Evolutionary conservation across 1,140 invertebrate species (phyloP).

Genomic region (Chironomus tepperi): DNA sequence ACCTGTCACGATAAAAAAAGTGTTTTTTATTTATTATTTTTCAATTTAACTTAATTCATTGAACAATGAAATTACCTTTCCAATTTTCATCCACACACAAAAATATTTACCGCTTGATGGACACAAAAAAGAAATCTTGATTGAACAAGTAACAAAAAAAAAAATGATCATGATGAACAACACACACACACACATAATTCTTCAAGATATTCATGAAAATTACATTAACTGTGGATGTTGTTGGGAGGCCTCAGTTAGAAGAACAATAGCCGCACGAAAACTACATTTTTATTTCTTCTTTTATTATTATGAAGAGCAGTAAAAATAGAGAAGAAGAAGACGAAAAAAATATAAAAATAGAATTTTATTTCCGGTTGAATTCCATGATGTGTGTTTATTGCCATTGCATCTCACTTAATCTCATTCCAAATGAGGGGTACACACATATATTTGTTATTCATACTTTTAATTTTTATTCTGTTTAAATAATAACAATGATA

Average conservation of each 20-base stretch:
- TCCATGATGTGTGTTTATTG: background rate
- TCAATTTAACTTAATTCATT: too few relatives aligned
- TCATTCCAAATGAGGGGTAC: background rate
- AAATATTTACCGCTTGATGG: constrained; percentile 12
- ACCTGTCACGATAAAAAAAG: too few relatives aligned
- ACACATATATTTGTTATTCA: background rate
- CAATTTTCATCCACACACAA: background rate
- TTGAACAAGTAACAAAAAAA: background rate
- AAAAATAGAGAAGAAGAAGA: background rate
- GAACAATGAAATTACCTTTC: too few relatives aligned
- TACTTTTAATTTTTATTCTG: background rate
- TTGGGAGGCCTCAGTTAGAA: background rate
- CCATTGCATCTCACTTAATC: too few relatives aligned
- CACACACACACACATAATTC: background rate
- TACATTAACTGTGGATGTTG: background rate
- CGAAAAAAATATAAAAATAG: background rate
- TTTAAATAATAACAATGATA: background rate
- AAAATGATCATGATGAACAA: background rate
- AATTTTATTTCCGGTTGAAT: constrained; percentile 8
- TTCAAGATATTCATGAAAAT: background rate
- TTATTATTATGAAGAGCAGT: constrained; percentile 7
- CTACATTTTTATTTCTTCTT: background rate
- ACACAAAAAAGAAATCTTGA: background rate
- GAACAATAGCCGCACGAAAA: background rate
- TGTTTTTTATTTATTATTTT: too few relatives aligned